Base-by-base conservation (phyloP, 2,797 vertebrate species). In the Characodon lateralis region DNA sequence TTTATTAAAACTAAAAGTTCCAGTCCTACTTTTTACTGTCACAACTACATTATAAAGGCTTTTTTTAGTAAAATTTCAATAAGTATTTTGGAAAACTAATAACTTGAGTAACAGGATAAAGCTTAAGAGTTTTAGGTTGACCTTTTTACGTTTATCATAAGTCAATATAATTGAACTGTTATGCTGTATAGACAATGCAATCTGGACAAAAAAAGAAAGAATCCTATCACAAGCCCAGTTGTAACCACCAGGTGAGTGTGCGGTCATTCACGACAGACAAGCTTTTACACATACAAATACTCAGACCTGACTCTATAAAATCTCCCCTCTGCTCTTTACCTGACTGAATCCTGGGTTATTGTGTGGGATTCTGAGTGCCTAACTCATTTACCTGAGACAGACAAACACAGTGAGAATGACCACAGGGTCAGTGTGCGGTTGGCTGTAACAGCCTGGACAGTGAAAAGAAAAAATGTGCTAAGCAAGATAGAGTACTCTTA, bases 401-500 rank as follows among this genome's bases (percentile, higher is more conserved):
- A 84, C 77, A 75, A 68, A 76, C 80, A 87, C 46, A 82, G 71
- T 72, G 66, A 68, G 1, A 13, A 51, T 39, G 20, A 88, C 83
- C 76, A 73, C 24, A 80, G 81, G 92, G 93, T 95, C 92, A 94
- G 76, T 87, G 90, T 91, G 92, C 90, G 89, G 91, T 93, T 91
- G 92, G 79, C 89, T 92, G 92, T 93, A 90, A 93, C 90, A 78
- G 89, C 80, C 84, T 88, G 86, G 79, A 84, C 79, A 82, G 80
- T 84, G 81, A 82, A 83, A 81, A 86, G 78, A 83, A 83, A 79
- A 86, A 83, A 80, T 74, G 77, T 84, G 77, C 65, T 43, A 87
- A 71, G 82, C 48, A 82, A 84, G 77, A 89, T 84, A 83, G 69
- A 88, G 84, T 82, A 81, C 79, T 88, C 72, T 83, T 87, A 79